A percentile compares a stretch with the other conserved stretches of the same genome.
Conservation (phyloP, 2,797 vertebrate genomes). For the Bradypodion pumilum region DNA sequence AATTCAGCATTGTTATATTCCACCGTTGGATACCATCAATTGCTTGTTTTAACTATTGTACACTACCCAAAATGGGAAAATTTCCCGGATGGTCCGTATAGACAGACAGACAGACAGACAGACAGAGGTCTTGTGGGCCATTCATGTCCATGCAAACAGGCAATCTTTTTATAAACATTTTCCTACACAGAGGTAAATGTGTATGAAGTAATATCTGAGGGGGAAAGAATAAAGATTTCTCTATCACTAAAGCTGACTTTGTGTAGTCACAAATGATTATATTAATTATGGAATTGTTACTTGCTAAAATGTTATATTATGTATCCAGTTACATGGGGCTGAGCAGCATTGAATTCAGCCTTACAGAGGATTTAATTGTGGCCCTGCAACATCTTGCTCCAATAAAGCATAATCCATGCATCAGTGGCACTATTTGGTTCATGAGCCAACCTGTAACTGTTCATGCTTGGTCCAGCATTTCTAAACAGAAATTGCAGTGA, state of each 20-base stretch:
- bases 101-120: no score
- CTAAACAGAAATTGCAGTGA: no score
- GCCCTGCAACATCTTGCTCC: neutral
- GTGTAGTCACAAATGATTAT: neutral
- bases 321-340: neutral
- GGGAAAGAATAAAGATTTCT: neutral
- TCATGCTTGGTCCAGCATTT: no score
- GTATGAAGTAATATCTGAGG: neutral
- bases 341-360: neutral
- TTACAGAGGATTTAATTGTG: neutral
- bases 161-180: neutral
- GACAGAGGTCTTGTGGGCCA: neutral
- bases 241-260: neutral
- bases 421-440: neutral
- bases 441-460: no score
- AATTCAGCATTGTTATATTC: neutral
- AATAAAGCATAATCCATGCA: neutral
- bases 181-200: neutral
- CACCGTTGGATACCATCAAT: no score
- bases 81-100: no score
- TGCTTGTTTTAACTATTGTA: no score
- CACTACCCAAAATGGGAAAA: no score
- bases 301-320: neutral
- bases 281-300: neutral
- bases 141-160: neutral